phyloP scores from a whole-genome alignment of 2,797 vertebrate genomes.

The Halcyon smyrnensis region DNA sequence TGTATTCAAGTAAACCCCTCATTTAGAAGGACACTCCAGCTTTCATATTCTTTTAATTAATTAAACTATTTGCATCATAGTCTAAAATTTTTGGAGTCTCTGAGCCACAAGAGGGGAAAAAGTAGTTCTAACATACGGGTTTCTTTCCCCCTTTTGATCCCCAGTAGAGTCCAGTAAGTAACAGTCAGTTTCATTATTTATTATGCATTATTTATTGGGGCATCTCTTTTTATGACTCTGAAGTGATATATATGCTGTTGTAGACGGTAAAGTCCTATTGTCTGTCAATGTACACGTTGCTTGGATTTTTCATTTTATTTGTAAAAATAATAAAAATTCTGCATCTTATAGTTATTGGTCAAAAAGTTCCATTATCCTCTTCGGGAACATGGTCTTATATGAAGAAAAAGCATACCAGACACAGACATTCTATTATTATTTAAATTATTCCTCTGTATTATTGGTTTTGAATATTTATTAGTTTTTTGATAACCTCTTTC shows the following conservation, averaged over 20 bases:
- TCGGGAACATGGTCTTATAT: not conserved
- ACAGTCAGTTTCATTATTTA: not conserved
- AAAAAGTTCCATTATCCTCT: constrained; percentile 37
- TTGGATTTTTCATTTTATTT: constrained; percentile 47
- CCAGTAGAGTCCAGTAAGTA: not conserved
- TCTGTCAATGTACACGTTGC: not conserved
- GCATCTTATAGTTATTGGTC: not conserved
- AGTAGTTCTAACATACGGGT: not conserved
- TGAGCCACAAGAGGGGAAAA: not conserved
- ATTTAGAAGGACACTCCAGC: not conserved
- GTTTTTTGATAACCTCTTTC: constrained; percentile 62
- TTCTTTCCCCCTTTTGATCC: not conserved
- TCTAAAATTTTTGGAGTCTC: not conserved
- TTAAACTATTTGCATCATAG: not conserved
- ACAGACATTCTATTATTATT: constrained; percentile 63
- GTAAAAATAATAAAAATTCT: constrained; percentile 44
- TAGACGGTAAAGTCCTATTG: not conserved
- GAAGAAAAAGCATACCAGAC: constrained; percentile 25
- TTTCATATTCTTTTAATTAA: not conserved
- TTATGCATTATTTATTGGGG: constrained; percentile 9
- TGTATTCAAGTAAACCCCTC: not conserved
- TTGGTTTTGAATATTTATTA: constrained; percentile 73
- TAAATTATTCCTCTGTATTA: constrained; percentile 65
- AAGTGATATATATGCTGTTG: constrained; percentile 30
- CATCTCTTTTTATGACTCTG: constrained; percentile 36